Evolutionary conservation across 2,888 invertebrate genomes (phyloP), one percentile per base, ranked within the genome.

Genomic region (Busseola fusca): DNA sequence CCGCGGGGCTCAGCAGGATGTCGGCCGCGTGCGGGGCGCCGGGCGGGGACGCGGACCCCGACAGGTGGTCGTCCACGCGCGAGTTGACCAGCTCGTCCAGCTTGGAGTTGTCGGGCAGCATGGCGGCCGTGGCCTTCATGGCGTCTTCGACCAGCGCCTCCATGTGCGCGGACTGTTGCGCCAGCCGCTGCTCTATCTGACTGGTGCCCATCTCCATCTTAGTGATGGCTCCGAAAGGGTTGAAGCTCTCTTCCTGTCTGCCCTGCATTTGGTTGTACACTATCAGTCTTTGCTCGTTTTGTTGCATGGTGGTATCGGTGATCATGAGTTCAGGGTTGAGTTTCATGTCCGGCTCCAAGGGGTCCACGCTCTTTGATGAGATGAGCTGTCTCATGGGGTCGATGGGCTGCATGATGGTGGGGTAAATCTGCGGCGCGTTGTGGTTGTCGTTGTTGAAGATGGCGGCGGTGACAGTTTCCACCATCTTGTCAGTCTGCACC

Each of bases 71-170:
- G 65, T 94, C 94, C 6, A 92, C 94, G 3, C 94, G 84, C 6
- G 94, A 92, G 87, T 94, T 94, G 50, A 97, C 97, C 71, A 97
- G 93, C 79, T 96, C 97, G 88, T 97, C 97, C 4, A 97, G 91
- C 86, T 96, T 96, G 84, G 90, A 93, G 89, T 87, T 96, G 86
- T 93, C 93, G 4, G 95, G 93, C 72, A 96, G 89, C 66, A 95
- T 95, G 72, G 92, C 93, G 59, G 93, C 93, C 27, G 94, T 93
- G 12, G 94, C 94, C 83, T 95, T 94, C 91, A 96, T 93, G 27
- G 95, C 94, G 83, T 96, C 95, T 71, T 96, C 94, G 2, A 95
- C 95, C 2, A 95, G 83, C 27, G 95, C 95, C 78, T 95, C 94
- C 94, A 95, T 95, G 82, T 93, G 94, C 62, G 95, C 95, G 73